phyloP scores from a whole-genome alignment of 1,140 invertebrate species.

The Cydia amplana region DNA sequence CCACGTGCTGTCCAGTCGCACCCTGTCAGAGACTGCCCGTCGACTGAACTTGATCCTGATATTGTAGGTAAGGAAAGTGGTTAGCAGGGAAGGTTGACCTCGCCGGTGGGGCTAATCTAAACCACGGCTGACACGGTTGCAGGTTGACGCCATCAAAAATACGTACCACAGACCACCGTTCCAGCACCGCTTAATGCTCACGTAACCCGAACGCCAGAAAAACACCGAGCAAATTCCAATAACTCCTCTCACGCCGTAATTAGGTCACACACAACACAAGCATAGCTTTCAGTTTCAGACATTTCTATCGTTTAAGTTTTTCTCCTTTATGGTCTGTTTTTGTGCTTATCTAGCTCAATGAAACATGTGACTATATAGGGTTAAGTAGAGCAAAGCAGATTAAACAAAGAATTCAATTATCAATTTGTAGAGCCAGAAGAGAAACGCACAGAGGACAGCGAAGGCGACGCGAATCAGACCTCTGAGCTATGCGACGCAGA shows the following conservation, averaged over 20 bases:
- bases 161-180: no score
- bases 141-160: no score
- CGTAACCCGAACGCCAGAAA: no score
- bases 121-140: no score
- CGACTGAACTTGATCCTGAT: conserved; percentile 6
- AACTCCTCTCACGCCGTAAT: no score
- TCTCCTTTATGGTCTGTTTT: no score
- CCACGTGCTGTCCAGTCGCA: conserved; percentile 33
- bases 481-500: conserved; percentile 81
- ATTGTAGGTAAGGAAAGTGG: background rate
- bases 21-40: conserved; percentile 16
- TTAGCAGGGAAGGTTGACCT: background rate
- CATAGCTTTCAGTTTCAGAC: no score
- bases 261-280: no score
- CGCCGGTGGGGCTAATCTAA: background rate
- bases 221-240: no score
- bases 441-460: conserved; percentile 69
- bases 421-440: conserved; percentile 51
- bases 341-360: background rate
- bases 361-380: background rate
- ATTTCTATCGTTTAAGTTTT: no score
- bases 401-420: background rate
- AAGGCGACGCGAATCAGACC: conserved; percentile 77
- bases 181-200: no score
- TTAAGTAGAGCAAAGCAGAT: no score